Evolutionary conservation across 2,113 vertebrate species (phyloP).

Genomic region (Ammodytes marinus): DNA sequence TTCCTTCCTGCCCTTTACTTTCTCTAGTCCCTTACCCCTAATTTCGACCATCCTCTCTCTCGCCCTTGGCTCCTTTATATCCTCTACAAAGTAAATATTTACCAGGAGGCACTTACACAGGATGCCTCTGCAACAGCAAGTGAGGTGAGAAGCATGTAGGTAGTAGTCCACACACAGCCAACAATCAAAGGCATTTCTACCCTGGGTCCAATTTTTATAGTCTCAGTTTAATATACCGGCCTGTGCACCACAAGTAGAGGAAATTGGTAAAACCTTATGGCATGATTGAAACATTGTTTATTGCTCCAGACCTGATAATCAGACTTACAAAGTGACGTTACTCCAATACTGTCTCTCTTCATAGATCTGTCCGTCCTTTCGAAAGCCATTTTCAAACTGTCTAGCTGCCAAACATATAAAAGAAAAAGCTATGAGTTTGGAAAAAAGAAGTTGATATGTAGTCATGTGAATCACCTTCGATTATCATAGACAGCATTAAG

Average conservation of each 20-base stretch:
- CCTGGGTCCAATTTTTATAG: no score
- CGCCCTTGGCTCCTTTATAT: background rate
- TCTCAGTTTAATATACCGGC: no score
- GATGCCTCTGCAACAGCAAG: constrained; percentile 17
- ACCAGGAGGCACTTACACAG: constrained; percentile 36
- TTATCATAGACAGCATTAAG: background rate
- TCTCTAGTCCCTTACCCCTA: constrained; percentile 1
- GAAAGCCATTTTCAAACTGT: no score
- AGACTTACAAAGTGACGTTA: no score
- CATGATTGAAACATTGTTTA: no score
- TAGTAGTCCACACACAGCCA: background rate
- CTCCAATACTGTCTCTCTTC: no score
- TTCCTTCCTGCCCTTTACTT: constrained; percentile 2
- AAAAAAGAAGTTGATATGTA: background rate
- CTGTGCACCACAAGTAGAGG: no score
- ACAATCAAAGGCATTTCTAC: no score
- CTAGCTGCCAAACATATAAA: no score
- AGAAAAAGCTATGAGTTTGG: background rate
- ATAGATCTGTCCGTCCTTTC: no score
- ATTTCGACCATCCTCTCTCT: constrained; percentile 5
- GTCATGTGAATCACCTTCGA: background rate
- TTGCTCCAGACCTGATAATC: no score
- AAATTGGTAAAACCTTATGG: no score
- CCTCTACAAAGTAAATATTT: constrained; percentile 61
- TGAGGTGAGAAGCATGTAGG: background rate